Base-by-base conservation (phyloP, 2,797 vertebrate genomes). In the Chromobotia macracanthus region DNA sequence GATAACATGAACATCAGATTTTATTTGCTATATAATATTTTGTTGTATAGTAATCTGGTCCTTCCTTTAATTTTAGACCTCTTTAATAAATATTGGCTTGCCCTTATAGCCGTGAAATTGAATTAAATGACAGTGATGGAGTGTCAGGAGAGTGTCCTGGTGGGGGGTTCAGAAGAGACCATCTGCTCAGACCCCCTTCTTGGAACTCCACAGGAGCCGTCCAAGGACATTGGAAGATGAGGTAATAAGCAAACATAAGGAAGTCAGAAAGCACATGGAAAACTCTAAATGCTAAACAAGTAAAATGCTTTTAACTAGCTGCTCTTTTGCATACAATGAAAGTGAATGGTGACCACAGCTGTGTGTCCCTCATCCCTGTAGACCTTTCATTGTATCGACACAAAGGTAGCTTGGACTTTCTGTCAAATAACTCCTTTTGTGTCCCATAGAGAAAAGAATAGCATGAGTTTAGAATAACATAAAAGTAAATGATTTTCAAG, bases 151-250 rank as follows among this genome's bases (percentile, higher is more conserved):
- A 18, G 72, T 46, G 25, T 25, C 19, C 10, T n/a, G 50, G 58
- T 50, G 51, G 69, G 69, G 65, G 56, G 64, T 60, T 64, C 58
- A 15, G 41, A 53, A 78, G 50, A 13, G 66, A 72, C 81, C 84
- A 85, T 83, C 67, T 82, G 80, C 44, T 80, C 58, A 66, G 28
- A 79, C 60, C 72, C 75, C 66, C 55, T 55, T 56, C 35, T 56
- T 48, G 70, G 58, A 65, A 16, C 28, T 61, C 67, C 55, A 31
- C 60, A 70, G 69, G 79, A 64, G 56, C 28, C 48, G 41, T 77
- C 53, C 15, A 63, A 79, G 38, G 21, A 77, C 68, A 60, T 65
- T 35, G 44, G 72, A 73, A 65, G 46, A 61, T 50, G 55, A 23
- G 72, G 55, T 76, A 71, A 81, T 44, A 50, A 8, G 68, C 67